Base-by-base conservation (phyloP, 37 sponge, comb jelly and placozoan genomes). In the Chondrosia reniformis region DNA sequence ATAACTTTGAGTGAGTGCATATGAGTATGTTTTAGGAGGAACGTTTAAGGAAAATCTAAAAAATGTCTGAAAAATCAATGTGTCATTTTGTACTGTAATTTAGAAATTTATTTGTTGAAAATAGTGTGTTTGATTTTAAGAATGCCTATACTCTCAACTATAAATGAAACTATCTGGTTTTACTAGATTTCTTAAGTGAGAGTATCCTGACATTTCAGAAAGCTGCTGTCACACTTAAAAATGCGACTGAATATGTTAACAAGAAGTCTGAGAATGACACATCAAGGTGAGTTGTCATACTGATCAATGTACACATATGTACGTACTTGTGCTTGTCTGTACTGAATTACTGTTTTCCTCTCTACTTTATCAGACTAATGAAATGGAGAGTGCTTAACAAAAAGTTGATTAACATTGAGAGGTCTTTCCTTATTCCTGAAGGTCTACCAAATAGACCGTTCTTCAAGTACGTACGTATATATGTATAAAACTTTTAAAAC, bases 381-480 rank as follows among this genome's bases (percentile, higher is more conserved):
- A 77, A 59, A 30, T 39, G 55, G 32, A 43, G 97, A 32, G 84
- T 89, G n/a, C 56, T 96, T 49, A 96, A 90, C 55, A 80, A 88
- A 58, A 83, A 96, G 46, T 66, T 93, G 57, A 72, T 90, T 83
- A 59, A 81, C 17, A 33, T 96, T 33, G 97, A 96, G 81, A 84
- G 94, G 55, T 85, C 90, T 21, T 96, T 96, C 74, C 85, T 96
- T 33, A 56, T 82, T 12, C 87, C 94, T 15, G 86, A 84, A 32
- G 97, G 94, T 19, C 74, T 96, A 12, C 97, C 97, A 5, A 83
- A 80, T 33, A 82, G 94, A 83, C 86, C 93, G 3, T 86, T 78
- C 72, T 88, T 46, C 83, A 92, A 87, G 86, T 85, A 40, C n/a
- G n/a, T n/a, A n/a, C n/a, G n/a, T n/a, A n/a, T n/a, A n/a, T n/a